Evolutionary conservation across 2,797 vertebrate species (phyloP), one percentile per base, ranked within the genome.

Genomic region (Thamnophis elegans): DNA sequence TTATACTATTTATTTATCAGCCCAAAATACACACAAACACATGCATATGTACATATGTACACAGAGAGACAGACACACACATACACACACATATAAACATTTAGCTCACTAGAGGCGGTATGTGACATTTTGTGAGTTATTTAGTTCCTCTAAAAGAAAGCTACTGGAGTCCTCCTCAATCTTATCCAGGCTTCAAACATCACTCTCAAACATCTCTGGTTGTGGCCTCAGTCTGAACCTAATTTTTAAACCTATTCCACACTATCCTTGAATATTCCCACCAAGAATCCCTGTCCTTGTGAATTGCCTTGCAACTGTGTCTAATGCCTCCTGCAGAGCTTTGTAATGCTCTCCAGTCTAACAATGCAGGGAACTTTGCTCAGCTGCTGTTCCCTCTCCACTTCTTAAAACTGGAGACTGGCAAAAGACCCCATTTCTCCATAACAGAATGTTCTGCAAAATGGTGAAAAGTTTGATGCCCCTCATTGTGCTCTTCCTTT

Each of bases 261-360:
- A 91, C 90, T 89, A 85, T 6, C 51, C 25, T 55, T 56, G 68
- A 53, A 65, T 55, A 89, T 62, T 93, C 86, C 91, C 92, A 90
- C 89, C 68, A 62, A 91, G 68, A 42, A 56, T 62, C 28, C 92
- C 68, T 89, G 90, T 85, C 82, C 87, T 85, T 62, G 87, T 93
- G 86, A 93, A 93, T 91, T 89, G 92, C 58, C 51, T 58, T 91
- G 89, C 22, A 28, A 93, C 92, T 91, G 92, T 93, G 92, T 93
- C 92, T 89, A 93, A 93, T 91, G 86, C 92, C 92, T 91, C 92
- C 92, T 91, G 92, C 86, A 62, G 92, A 91, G 92, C 90, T 91
- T 91, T 93, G 87, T 32, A 65, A 59, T 18, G 51, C 32, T 85
- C 2, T 32, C 92, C 68, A 62, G 62, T 36, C 68, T 91, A 91